Percentiles rank a stretch among this genome's conserved stretches.
phyloP scores from a whole-genome alignment of 2,888 invertebrate genomes.

The Automeris io region DNA sequence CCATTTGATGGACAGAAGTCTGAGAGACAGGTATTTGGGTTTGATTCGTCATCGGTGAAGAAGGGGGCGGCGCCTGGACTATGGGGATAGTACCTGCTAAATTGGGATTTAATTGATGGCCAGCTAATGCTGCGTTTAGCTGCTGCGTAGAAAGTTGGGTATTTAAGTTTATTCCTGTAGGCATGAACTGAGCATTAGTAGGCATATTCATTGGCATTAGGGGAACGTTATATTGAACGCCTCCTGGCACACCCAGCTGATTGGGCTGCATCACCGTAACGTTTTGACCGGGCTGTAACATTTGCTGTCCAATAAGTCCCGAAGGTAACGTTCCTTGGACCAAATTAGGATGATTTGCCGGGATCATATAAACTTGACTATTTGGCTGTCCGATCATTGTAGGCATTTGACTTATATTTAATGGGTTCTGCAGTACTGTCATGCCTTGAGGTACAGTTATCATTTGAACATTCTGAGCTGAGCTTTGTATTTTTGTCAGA shows the following conservation, averaged over 20 bases:
- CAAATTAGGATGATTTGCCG: conserved; percentile 55
- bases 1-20: conserved; percentile 48
- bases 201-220: conserved; percentile 67
- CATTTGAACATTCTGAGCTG: conserved; percentile 66
- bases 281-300: conserved; percentile 60
- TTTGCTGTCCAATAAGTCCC: conserved; percentile 55
- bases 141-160: conserved; percentile 65
- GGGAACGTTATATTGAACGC: conserved; percentile 64
- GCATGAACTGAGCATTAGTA: conserved; percentile 60
- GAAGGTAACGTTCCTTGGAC: conserved; percentile 51
- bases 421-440: conserved; percentile 64
- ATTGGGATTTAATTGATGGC: conserved; percentile 55
- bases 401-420: conserved; percentile 61
- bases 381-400: conserved; percentile 59
- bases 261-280: conserved; percentile 69
- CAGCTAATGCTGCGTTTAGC: conserved; percentile 58
- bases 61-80: conserved; percentile 52
- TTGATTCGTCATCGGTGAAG: conserved; percentile 45
- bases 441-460: conserved; percentile 67
- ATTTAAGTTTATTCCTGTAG: conserved; percentile 56
- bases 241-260: conserved; percentile 57
- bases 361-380: conserved; percentile 70
- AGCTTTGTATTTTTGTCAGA: conserved; percentile 50
- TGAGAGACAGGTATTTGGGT: conserved; percentile 47
- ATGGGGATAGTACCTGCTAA: conserved; percentile 56